Evolutionary conservation across 2,888 invertebrate species (phyloP).

Genomic region (Philaethria dido): DNA sequence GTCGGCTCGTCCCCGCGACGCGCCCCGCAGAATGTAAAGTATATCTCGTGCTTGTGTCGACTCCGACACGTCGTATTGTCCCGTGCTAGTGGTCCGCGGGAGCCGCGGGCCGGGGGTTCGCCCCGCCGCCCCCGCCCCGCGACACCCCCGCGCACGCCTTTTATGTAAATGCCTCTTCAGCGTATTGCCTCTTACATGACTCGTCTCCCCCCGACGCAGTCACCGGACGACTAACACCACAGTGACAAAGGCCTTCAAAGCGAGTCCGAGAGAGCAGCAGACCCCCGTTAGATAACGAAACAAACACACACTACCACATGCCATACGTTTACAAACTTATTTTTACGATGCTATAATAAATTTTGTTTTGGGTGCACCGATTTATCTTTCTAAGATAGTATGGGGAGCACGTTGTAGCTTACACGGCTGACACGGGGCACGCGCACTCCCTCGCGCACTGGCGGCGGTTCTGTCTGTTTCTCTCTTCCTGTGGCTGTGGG

Average conservation of each 20-base stretch:
- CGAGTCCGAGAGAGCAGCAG: slow-evolving; percentile 85
- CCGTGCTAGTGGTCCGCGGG: slow-evolving; percentile 73
- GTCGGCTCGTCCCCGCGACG: slow-evolving; percentile 79
- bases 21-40: slow-evolving; percentile 79
- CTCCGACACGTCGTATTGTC: slow-evolving; percentile 69
- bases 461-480: slow-evolving; percentile 84
- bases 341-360: slow-evolving; percentile 56
- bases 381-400: slow-evolving; percentile 64
- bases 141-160: slow-evolving; percentile 71
- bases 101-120: slow-evolving; percentile 70
- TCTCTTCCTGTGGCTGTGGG: slow-evolving; percentile 84
- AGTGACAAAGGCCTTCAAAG: slow-evolving; percentile 83
- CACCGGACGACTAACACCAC: slow-evolving; percentile 72
- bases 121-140: slow-evolving; percentile 62
- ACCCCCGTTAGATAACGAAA: slow-evolving; percentile 78
- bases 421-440: slow-evolving; percentile 78
- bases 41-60: slow-evolving; percentile 70
- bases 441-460: slow-evolving; percentile 77
- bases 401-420: slow-evolving; percentile 76
- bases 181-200: slow-evolving; percentile 70
- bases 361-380: slow-evolving; percentile 71
- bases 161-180: slow-evolving; percentile 69
- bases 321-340: slow-evolving; percentile 66
- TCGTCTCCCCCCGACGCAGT: slow-evolving; percentile 58
- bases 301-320: slow-evolving; percentile 80